A percentile compares a stretch with the other conserved stretches of the same genome.
Evolutionary conservation across 1,140 invertebrate species (phyloP).

Genomic region (Helicorthomorpha holstii): DNA sequence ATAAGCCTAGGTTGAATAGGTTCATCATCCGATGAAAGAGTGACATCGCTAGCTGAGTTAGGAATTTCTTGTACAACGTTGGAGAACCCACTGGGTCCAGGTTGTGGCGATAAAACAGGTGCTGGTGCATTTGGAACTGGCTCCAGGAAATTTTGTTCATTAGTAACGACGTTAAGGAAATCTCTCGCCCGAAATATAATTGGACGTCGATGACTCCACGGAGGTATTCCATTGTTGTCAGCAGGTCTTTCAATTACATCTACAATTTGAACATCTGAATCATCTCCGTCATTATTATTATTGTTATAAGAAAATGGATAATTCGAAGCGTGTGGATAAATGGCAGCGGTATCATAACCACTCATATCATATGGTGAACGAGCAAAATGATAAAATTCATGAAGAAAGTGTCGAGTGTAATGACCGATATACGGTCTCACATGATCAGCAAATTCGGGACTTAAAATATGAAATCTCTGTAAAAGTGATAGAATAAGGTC

Average conservation of each 20-base stretch:
- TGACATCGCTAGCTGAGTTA: too few species aligned
- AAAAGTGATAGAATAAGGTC: slow-evolving; percentile 50
- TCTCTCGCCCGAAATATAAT: neutral
- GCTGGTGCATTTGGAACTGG: slow-evolving; percentile 7
- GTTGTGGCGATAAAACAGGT: slow-evolving; percentile 17
- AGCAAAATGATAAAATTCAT: slow-evolving; percentile 75
- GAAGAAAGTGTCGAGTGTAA: slow-evolving; percentile 52
- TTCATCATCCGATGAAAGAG: too few species aligned
- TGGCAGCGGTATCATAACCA: slow-evolving; percentile 32
- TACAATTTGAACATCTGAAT: too few species aligned
- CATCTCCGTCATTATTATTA: too few species aligned
- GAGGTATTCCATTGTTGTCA: too few species aligned
- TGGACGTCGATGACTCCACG: slow-evolving; percentile 5
- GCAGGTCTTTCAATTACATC: too few species aligned
- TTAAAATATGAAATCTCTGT: slow-evolving; percentile 47
- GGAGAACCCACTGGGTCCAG: slow-evolving; percentile 2
- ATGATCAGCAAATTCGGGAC: slow-evolving; percentile 44
- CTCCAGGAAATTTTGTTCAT: too few species aligned
- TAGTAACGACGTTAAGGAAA: neutral
- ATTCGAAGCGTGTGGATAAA: slow-evolving; percentile 22
- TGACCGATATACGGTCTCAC: slow-evolving; percentile 25
- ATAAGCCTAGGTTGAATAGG: too few species aligned
- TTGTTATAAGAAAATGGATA: too few species aligned
- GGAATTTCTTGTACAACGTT: too few species aligned
- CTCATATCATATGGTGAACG: slow-evolving; percentile 65